phyloP scores from a whole-genome alignment of 2,797 vertebrate species.

The Sphenodon punctatus region DNA sequence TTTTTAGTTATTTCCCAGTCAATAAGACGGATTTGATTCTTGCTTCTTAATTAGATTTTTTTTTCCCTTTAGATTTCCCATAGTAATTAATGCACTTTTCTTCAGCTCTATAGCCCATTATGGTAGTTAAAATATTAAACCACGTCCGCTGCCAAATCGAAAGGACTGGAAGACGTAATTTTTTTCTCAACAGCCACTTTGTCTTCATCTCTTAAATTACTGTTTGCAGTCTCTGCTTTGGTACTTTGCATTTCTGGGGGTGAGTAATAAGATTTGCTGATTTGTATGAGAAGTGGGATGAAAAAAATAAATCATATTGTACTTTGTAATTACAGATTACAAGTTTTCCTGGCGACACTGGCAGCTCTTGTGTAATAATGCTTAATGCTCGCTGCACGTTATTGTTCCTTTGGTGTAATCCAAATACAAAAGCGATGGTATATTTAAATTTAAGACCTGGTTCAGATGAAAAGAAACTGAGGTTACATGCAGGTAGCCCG shows the following conservation, averaged over 20 bases:
- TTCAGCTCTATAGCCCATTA: neutral
- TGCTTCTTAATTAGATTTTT: neutral
- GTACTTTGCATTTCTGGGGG: neutral
- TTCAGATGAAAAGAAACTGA: neutral
- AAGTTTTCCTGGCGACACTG: neutral
- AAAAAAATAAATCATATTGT: neutral
- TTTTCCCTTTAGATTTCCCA: neutral
- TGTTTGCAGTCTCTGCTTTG: neutral
- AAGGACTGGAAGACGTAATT: neutral
- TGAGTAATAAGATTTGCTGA: neutral
- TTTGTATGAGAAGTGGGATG: neutral
- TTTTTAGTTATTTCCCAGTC: no score
- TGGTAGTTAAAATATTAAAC: neutral
- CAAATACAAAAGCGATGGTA: neutral
- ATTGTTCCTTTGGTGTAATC: neutral
- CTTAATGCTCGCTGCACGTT: neutral
- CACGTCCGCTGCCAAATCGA: neutral
- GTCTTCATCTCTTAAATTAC: neutral
- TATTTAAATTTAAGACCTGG: no score
- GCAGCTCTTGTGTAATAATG: neutral
- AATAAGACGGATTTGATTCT: no score
- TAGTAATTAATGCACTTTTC: neutral
- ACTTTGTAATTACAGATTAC: constrained; percentile 9
- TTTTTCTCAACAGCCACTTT: neutral
- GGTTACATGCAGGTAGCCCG: no score